A percentile compares a stretch with the other conserved stretches of the same genome.
phyloP scores from a whole-genome alignment of 2,888 invertebrate species.

The Habroteleia sp. region DNA sequence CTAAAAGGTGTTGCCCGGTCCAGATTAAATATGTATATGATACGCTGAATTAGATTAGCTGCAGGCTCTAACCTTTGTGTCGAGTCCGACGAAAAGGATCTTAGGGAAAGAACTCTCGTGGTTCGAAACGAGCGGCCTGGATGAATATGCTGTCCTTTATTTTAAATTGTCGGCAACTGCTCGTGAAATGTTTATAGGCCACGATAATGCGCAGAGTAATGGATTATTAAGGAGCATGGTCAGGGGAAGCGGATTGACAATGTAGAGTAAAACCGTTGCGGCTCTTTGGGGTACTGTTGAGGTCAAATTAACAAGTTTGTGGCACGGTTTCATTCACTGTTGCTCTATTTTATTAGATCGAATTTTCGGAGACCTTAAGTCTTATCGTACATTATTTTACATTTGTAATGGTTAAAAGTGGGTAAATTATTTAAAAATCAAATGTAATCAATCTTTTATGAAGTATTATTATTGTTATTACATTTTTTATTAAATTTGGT shows the following conservation, averaged over 20 bases:
- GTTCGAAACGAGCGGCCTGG: slow-evolving; percentile 6
- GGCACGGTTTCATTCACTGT: too few species aligned
- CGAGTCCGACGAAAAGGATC: slow-evolving; percentile 22
- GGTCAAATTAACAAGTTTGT: too few species aligned
- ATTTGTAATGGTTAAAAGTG: too few species aligned
- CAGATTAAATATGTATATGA: slow-evolving; percentile 35
- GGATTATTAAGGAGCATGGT: slow-evolving; percentile 10
- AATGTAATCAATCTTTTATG: too few species aligned
- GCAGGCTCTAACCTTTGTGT: slow-evolving; percentile 21
- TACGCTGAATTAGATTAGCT: slow-evolving; percentile 35
- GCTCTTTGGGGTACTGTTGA: neutral
- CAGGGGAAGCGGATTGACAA: slow-evolving; percentile 4
- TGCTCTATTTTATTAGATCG: too few species aligned
- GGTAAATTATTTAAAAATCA: too few species aligned
- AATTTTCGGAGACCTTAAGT: too few species aligned
- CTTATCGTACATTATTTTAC: too few species aligned
- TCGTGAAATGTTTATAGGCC: slow-evolving; percentile 28
- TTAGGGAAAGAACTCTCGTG: slow-evolving; percentile 15
- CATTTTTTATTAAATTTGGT: too few species aligned
- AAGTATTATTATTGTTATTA: too few species aligned
- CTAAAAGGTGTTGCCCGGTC: slow-evolving; percentile 30
- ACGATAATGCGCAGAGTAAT: slow-evolving; percentile 19
- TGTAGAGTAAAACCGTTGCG: slow-evolving; percentile 2
- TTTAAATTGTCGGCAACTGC: slow-evolving; percentile 35
- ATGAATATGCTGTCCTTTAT: slow-evolving; percentile 32